Percentiles rank a stretch among this genome's conserved stretches.
These are phyloP conservation scores for Melospiza georgiana DNA, from an alignment of 2,113 vertebrate genomes.

Conservation along the genomic window DNA sequence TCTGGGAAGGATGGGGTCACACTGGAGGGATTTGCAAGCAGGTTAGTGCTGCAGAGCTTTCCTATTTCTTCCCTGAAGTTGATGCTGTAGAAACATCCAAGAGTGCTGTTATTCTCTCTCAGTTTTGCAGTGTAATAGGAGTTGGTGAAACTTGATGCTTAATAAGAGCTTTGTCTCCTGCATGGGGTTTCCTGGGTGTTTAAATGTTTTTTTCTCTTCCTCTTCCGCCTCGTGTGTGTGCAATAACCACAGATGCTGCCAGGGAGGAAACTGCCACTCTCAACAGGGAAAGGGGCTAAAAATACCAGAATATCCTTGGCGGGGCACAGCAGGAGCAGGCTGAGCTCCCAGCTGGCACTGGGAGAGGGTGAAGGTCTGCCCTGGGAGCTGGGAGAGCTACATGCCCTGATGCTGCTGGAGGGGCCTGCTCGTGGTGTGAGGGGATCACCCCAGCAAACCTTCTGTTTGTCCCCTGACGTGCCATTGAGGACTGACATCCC, in stretches of 20 bases:
- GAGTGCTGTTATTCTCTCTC: background rate
- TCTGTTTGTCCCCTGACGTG: background rate
- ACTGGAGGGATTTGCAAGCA: background rate
- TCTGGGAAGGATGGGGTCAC: background rate
- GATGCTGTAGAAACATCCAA: background rate
- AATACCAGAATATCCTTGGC: background rate
- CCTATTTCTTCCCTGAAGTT: background rate
- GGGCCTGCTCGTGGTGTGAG: background rate
- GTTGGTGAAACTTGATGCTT: background rate
- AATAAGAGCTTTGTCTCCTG: background rate
- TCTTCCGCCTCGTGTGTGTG: background rate
- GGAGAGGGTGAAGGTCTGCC: background rate
- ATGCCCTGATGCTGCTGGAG: background rate
- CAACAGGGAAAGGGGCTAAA: background rate
- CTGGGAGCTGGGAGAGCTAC: background rate
- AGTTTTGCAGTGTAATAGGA: background rate
- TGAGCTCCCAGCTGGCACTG: background rate
- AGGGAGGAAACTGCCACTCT: background rate
- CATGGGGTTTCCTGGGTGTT: background rate
- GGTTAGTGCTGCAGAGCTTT: background rate
- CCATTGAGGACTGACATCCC: background rate
- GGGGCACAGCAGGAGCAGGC: background rate
- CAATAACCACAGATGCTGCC: constrained; percentile 9
- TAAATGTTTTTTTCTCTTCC: background rate
- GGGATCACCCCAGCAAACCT: background rate